Evolutionary conservation across 2,888 invertebrate species (phyloP), one percentile per base, ranked within the genome.

Genomic region (Smittia aterrima): DNA sequence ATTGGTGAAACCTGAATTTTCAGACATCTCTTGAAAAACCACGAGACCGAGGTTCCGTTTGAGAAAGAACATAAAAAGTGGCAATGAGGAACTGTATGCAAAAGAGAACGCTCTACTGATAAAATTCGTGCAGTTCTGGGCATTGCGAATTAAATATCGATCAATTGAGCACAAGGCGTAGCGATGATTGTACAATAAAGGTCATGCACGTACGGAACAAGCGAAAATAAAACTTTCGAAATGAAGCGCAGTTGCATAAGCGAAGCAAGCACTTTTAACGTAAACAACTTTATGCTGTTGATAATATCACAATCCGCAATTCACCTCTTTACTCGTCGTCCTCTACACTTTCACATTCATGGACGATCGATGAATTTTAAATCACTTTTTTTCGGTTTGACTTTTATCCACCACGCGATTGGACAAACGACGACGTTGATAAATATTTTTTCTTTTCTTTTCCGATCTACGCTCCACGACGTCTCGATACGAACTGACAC

Each of bases 341-440:
- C 16, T 32, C 32, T n/a, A 47, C 47, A 47, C 47, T 47, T 47
- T 47, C 47, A 47, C 47, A 47, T 47, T 47, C 16, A 47, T 47
- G 47, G 32, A 47, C 47, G 47, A 47, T 13, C 47, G 16, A 47
- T 47, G 47, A 47, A 47, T 47, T 2, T 47, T 47, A 47, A 47
- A 47, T 47, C 32, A 47, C 16, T 47, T 47, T 47, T 16, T 47
- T 47, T 11, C 47, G 16, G 11, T 47, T 11, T 16, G 47, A 47
- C 47, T n/a, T n/a, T 47, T 11, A 11, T 32, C 32, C 32, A n/a
- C n/a, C n/a, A 47, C 16, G 47, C 16, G 47, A 47, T 47, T 47
- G 47, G n/a, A 47, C 47, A n/a, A 47, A 11, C 47, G 47, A 3
- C 47, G 16, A 38, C 38, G 16, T 16, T 47, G n/a, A 47, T 11